Percentiles rank a stretch among this genome's conserved stretches.
Evolutionary conservation across 2,888 invertebrate species (phyloP).

Genomic region (Atrina japonica): DNA sequence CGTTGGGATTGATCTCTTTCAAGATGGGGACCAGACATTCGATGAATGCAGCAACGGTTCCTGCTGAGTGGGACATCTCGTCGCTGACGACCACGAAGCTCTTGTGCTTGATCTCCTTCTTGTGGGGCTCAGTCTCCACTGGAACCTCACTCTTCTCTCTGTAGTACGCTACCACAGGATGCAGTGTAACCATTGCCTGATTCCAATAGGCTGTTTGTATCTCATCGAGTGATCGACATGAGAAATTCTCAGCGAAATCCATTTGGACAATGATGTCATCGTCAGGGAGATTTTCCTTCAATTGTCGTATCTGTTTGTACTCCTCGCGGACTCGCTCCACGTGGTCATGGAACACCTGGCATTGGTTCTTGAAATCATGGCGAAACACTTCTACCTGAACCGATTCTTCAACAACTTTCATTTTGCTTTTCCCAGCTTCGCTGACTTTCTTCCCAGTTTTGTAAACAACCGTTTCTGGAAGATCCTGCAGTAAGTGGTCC

Average conservation of each 20-base stretch:
- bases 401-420: constrained; percentile 38
- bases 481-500: neutral
- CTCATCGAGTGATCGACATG: constrained; percentile 45
- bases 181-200: constrained; percentile 40
- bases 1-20: constrained; percentile 14
- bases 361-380: constrained; percentile 8
- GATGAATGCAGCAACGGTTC: constrained; percentile 49
- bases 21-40: constrained; percentile 39
- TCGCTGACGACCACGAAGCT: constrained; percentile 47
- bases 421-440: constrained; percentile 35
- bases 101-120: constrained; percentile 48
- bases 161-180: constrained; percentile 46
- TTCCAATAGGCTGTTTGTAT: constrained; percentile 51
- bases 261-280: constrained; percentile 48
- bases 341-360: constrained; percentile 39
- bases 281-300: constrained; percentile 45
- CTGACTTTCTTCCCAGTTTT: constrained; percentile 37
- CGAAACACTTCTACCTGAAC: constrained; percentile 16
- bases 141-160: neutral
- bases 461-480: constrained; percentile 24
- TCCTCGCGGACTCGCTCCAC: constrained; percentile 33
- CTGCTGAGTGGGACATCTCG: constrained; percentile 46
- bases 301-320: constrained; percentile 34
- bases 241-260: constrained; percentile 56
- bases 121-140: too few species aligned